Evolutionary conservation across 2,113 vertebrate species (phyloP).

Genomic region (Pygoscelis antarcticus): DNA sequence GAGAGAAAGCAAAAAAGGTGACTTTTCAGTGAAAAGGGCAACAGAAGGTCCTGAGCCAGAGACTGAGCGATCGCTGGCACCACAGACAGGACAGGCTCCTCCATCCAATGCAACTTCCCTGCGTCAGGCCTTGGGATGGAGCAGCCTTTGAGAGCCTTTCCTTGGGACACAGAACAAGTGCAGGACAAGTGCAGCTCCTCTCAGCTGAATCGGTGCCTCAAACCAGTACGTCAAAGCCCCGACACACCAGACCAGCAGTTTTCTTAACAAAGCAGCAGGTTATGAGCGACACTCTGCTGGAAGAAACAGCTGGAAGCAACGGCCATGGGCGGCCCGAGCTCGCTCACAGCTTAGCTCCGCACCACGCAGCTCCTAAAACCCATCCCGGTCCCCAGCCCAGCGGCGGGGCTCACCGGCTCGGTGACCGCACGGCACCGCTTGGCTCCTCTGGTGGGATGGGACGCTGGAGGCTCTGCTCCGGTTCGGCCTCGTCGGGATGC

Average conservation of each 20-base stretch:
- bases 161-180: no score
- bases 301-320: not conserved
- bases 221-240: not conserved
- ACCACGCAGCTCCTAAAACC: not conserved
- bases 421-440: not conserved
- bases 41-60: not conserved
- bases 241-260: not conserved
- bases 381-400: not conserved
- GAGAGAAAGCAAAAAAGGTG: not conserved
- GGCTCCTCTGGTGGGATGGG: not conserved
- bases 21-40: no score
- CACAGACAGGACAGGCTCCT: not conserved
- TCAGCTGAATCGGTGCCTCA: not conserved
- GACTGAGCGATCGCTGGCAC: not conserved
- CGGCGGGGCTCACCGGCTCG: rapidly evolving
- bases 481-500: not conserved
- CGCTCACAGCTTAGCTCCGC: no score
- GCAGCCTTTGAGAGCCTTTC: not conserved
- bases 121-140: not conserved
- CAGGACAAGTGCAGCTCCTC: not conserved
- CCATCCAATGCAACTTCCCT: rapidly evolving
- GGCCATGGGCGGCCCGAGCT: rapidly evolving
- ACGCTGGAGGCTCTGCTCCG: not conserved
- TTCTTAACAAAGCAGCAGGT: not conserved
- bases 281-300: not conserved